Evolutionary conservation across 2,113 vertebrate genomes (phyloP), one percentile per base, ranked within the genome.

Genomic region (Ariopsis seemanni): DNA sequence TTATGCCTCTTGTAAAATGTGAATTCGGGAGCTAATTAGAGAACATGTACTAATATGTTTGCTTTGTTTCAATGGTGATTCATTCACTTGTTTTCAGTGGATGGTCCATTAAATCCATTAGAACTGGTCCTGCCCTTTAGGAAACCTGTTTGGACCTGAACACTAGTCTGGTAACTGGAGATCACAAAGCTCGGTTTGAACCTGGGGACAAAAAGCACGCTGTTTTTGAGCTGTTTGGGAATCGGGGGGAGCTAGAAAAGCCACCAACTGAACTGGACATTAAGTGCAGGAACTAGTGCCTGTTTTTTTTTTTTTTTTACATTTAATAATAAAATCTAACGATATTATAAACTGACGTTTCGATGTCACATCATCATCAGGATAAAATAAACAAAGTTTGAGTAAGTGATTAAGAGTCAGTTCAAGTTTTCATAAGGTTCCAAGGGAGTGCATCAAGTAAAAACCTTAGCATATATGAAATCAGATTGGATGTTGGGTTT

Each of bases 1-100:
- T 89, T 83, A 91, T 91, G 50, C 75, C 71, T 25, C 90, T 91
- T 86, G 91, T 92, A 92, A 93, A 93, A 62, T 57, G 27, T 71
- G 83, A 87, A 88, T 63, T 78, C 85, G 86, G 83, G 83, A 85
- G 15, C 83, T 82, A 83, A 78, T 88, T 78, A 88, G 58, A 83
- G 86, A 78, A 85, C 79, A 75, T 7, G n/a, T 83, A 60, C 65
- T 85, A 82, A 87, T 85, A 69, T 85, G 60, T 82, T 85, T 83
- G 86, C 60, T 82, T 89, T 87, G 86, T 87, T 87, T 85, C 86
- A 89, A 34, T 63, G 7, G 22, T 58, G 75, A 72, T 84, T 87
- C 55, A 30, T 82, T 86, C 22, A 30, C 75, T 78, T 69, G 52
- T 89, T 86, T 83, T 58, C 52, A 77, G 79, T 79, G 85, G 69